A percentile compares a stretch with the other conserved stretches of the same genome.
These are phyloP conservation scores for Antechinus flavipes DNA, from an alignment of 2,113 vertebrate genomes.

Conservation along the genomic window DNA sequence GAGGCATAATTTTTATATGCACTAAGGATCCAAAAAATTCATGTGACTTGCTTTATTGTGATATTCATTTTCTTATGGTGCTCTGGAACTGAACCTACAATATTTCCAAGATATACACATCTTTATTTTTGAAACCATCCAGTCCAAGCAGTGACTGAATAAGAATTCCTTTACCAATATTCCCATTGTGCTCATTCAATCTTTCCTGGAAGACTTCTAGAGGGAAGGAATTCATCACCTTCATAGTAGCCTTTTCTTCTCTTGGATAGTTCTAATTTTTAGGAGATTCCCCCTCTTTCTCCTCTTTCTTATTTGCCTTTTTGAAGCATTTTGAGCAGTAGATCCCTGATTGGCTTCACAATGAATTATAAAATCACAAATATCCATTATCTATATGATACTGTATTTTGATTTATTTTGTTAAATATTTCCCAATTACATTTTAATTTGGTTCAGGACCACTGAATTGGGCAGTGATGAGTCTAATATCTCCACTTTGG, in stretches of 20 bases:
- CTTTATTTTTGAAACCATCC: no score
- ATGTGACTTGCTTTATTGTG: no score
- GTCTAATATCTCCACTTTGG: background rate
- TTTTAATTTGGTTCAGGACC: background rate
- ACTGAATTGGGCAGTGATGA: background rate
- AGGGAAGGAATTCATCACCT: no score
- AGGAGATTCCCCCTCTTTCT: background rate
- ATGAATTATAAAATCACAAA: background rate
- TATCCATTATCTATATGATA: background rate
- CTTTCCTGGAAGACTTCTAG: no score
- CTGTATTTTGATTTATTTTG: background rate
- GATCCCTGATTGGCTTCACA: background rate
- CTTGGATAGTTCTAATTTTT: background rate
- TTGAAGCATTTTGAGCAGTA: background rate
- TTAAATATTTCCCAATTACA: background rate
- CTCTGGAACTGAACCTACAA: no score
- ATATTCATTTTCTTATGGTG: no score
- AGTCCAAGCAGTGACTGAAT: no score
- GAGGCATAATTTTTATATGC: no score
- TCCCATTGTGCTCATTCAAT: no score
- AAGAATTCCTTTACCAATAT: background rate
- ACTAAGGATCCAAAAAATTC: no score
- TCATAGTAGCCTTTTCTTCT: no score
- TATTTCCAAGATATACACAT: no score
- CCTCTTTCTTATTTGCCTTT: background rate